These are phyloP conservation scores for Merops nubicus DNA, from an alignment of 2,113 vertebrate species.

Conservation along the genomic window DNA sequence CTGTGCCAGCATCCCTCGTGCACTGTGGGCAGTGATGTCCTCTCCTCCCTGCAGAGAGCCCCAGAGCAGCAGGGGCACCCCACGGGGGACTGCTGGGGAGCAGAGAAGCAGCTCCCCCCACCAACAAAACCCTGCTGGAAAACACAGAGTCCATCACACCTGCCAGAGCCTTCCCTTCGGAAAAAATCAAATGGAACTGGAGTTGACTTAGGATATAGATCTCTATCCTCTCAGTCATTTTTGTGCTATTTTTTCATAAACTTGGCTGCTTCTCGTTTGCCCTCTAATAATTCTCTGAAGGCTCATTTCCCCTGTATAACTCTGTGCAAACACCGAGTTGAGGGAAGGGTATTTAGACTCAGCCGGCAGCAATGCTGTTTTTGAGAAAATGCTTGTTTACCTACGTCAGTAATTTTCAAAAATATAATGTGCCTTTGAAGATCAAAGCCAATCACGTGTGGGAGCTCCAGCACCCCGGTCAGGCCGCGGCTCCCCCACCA, in stretches of 20 bases:
- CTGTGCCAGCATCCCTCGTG: too few relatives aligned
- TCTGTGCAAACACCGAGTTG: conserved; percentile 77
- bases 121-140: background rate
- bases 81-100: background rate
- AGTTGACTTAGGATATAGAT: conserved; percentile 67
- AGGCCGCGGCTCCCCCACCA: background rate
- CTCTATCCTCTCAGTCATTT: conserved; percentile 67
- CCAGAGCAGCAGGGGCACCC: background rate
- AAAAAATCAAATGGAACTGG: conserved; percentile 41
- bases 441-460: background rate
- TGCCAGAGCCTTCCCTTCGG: background rate
- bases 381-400: conserved; percentile 71
- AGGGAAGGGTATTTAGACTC: conserved; percentile 72
- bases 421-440: conserved; percentile 66
- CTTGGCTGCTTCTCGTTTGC: conserved; percentile 72
- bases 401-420: conserved; percentile 64
- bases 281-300: conserved; percentile 77
- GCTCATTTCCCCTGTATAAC: conserved; percentile 75
- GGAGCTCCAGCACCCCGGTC: background rate
- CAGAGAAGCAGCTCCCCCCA: background rate
- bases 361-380: conserved; percentile 67
- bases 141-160: background rate
- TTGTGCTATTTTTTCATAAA: conserved; percentile 72
- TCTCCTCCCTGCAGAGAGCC: too few relatives aligned
- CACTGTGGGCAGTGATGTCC: too few relatives aligned